These are phyloP conservation scores for Protonibea diacanthus DNA, from an alignment of 2,797 vertebrate species.

Conservation along the genomic window DNA sequence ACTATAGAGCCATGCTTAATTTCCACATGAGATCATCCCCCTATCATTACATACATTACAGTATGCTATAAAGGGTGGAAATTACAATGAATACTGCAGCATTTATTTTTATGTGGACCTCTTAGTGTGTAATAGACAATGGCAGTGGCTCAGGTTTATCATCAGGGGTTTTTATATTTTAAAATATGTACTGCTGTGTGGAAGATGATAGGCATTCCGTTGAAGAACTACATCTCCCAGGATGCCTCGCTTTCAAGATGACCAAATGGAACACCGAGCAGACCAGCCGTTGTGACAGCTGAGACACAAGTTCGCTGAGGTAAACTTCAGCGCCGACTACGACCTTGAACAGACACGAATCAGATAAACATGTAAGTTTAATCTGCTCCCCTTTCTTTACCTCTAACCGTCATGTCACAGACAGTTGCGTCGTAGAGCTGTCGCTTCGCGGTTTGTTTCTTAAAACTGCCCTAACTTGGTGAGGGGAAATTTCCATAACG, in stretches of 20 bases:
- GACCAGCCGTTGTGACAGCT: slow-evolving; percentile 70
- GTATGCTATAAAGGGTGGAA: background rate
- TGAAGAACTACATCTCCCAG: slow-evolving; percentile 73
- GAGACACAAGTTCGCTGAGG: slow-evolving; percentile 64
- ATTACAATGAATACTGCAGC: background rate
- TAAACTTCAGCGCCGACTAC: slow-evolving; percentile 48
- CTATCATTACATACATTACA: background rate
- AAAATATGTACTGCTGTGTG: too few relatives aligned
- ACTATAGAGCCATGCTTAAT: slow-evolving; percentile 1
- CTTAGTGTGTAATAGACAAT: background rate
- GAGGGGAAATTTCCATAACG: slow-evolving; percentile 37
- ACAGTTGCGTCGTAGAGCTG: background rate
- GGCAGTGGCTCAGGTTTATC: background rate
- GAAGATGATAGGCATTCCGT: background rate
- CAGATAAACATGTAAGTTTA: slow-evolving; percentile 59
- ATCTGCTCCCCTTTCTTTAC: background rate
- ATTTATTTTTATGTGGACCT: background rate
- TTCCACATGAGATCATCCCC: background rate
- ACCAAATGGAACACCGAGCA: slow-evolving; percentile 61
- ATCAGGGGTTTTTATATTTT: background rate
- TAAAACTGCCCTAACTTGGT: slow-evolving; percentile 28
- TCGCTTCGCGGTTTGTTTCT: slow-evolving; percentile 6
- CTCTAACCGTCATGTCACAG: fast-evolving
- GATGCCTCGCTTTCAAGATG: slow-evolving; percentile 60
- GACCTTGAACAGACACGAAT: slow-evolving; percentile 41